Conservation (phyloP, 2,113 vertebrate species). For the Redunca redunca region DNA sequence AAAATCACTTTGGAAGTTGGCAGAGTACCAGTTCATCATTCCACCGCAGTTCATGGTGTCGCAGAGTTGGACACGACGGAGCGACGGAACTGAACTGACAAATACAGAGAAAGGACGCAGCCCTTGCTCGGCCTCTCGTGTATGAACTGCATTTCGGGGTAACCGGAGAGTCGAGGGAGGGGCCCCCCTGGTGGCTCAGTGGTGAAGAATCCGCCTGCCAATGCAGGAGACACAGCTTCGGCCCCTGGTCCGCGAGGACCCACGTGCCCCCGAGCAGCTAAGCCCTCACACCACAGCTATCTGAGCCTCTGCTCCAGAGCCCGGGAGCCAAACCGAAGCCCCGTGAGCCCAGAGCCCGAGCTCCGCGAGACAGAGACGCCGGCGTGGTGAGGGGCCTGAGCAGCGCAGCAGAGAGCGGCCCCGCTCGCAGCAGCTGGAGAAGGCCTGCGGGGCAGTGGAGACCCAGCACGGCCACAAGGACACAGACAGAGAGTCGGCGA, state of each 20-base stretch:
- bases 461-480: neutral
- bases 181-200: neutral
- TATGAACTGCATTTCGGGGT: neutral
- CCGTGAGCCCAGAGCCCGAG: neutral
- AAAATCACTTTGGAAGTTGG: neutral
- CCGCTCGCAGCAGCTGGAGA: neutral
- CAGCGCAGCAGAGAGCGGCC: accelerated
- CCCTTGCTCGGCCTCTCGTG: neutral
- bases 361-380: neutral
- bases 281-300: neutral
- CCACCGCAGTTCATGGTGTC: too few species aligned
- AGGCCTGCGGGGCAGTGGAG: accelerated
- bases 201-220: neutral
- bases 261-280: neutral
- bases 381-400: accelerated
- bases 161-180: too few species aligned
- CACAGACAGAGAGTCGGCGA: accelerated
- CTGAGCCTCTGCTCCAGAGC: neutral
- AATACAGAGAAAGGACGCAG: accelerated
- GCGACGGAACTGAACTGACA: neutral
- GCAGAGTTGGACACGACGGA: too few species aligned
- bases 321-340: neutral
- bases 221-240: neutral
- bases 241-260: neutral
- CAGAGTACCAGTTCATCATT: neutral